These are phyloP conservation scores for Formica exsecta DNA, from an alignment of 1,140 invertebrate genomes.

Conservation along the genomic window DNA sequence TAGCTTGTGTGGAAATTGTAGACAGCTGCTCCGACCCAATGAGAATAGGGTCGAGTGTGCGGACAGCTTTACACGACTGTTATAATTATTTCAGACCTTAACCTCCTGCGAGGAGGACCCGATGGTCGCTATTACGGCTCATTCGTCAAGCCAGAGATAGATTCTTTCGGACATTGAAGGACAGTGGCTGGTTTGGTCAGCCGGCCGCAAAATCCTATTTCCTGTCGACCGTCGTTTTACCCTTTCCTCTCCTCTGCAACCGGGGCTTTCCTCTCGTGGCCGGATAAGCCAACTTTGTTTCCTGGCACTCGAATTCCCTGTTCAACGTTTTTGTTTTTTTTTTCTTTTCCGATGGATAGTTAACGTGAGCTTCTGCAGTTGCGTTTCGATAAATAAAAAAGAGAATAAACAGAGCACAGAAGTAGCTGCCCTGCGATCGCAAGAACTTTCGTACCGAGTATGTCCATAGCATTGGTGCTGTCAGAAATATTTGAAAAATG, in stretches of 20 bases:
- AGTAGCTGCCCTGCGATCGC: not conserved
- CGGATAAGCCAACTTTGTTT: conserved; percentile 61
- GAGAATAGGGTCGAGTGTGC: not conserved
- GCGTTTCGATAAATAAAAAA: conserved; percentile 29
- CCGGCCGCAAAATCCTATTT: conserved; percentile 76
- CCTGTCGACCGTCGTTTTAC: conserved; percentile 20
- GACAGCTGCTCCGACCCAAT: not conserved
- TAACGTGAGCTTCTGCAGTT: conserved; percentile 17
- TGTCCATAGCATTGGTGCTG: not conserved
- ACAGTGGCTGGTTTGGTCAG: conserved; percentile 64
- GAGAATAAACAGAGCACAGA: conserved; percentile 13
- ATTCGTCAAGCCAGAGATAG: conserved; percentile 54
- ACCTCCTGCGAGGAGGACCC: not conserved
- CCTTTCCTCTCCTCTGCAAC: conserved; percentile 24
- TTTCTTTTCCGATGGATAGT: not conserved
- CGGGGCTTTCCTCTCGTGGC: conserved; percentile 33
- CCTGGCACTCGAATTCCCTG: conserved; percentile 9
- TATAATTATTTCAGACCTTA: conserved; percentile 69
- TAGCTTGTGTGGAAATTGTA: conserved; percentile 31
- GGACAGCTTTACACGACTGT: conserved; percentile 35
- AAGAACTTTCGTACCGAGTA: conserved; percentile 3
- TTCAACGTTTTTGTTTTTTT: not conserved
- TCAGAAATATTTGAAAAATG: conserved; percentile 24
- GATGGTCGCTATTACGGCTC: conserved; percentile 1
- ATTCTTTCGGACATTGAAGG: conserved; percentile 67